These are phyloP conservation scores for Sminthurides aquaticus DNA, from an alignment of 2,888 invertebrate genomes.

Conservation along the genomic window DNA sequence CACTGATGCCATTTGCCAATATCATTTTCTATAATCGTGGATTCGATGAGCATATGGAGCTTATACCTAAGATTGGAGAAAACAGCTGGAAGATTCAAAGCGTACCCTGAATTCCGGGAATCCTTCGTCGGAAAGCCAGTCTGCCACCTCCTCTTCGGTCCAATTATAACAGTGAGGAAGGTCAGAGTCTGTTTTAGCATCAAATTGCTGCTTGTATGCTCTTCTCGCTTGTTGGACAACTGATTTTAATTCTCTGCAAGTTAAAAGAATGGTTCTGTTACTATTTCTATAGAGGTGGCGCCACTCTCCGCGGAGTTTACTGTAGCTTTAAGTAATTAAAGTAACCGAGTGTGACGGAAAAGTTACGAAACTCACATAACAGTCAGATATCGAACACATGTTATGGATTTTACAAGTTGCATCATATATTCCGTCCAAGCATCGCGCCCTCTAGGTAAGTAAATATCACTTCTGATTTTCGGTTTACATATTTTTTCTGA, in stretches of 20 bases:
- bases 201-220: background rate
- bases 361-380: conserved; percentile 31
- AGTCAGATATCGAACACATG: conserved; percentile 23
- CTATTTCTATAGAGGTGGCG: too few species aligned
- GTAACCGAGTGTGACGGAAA: too few species aligned
- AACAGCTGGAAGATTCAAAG: background rate
- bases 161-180: conserved; percentile 32
- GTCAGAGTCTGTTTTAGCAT: conserved; percentile 26
- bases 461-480: background rate
- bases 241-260: conserved; percentile 27
- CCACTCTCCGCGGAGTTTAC: too few species aligned
- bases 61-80: background rate
- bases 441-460: conserved; percentile 7
- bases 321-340: too few species aligned
- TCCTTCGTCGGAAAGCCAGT: conserved; percentile 24
- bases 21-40: conserved; percentile 30
- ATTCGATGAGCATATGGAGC: background rate
- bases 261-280: too few species aligned
- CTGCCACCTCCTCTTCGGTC: conserved; percentile 31
- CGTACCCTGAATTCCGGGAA: conserved; percentile 12
- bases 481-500: too few species aligned
- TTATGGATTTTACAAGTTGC: conserved; percentile 21
- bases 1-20: conserved; percentile 30
- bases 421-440: conserved; percentile 35
- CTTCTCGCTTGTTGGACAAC: conserved; percentile 30